These are phyloP conservation scores for Pituophis catenifer DNA, from an alignment of 2,113 vertebrate genomes.

Conservation along the genomic window DNA sequence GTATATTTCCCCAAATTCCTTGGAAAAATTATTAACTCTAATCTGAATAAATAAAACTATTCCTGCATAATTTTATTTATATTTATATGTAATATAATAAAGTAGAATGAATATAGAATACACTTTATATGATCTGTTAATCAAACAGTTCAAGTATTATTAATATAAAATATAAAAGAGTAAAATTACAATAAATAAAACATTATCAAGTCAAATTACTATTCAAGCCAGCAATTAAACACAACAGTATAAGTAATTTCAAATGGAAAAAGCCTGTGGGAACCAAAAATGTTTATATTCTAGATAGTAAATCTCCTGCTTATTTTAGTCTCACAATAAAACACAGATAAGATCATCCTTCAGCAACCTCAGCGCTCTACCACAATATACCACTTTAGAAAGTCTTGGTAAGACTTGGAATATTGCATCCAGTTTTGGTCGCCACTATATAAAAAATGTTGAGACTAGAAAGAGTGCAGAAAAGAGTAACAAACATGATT, in stretches of 20 bases:
- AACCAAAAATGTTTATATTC: background rate
- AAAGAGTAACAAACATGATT: background rate
- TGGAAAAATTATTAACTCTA: background rate
- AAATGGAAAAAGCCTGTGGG: background rate
- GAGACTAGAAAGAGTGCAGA: background rate
- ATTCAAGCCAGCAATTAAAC: background rate
- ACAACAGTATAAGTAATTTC: background rate
- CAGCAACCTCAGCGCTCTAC: background rate
- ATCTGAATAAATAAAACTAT: background rate
- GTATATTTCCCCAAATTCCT: background rate
- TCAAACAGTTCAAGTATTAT: background rate
- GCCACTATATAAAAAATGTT: background rate
- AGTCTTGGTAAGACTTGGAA: background rate
- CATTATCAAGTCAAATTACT: background rate
- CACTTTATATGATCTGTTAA: background rate
- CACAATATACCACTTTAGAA: background rate
- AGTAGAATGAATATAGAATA: background rate
- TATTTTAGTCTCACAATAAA: background rate
- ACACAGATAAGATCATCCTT: background rate
- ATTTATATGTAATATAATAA: background rate
- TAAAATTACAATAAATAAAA: background rate
- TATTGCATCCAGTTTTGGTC: background rate
- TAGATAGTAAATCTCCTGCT: background rate
- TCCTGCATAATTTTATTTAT: background rate
- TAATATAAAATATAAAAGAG: background rate